Base-by-base conservation (phyloP, 2,888 invertebrate genomes). In the Tuberolachnus salignus region DNA sequence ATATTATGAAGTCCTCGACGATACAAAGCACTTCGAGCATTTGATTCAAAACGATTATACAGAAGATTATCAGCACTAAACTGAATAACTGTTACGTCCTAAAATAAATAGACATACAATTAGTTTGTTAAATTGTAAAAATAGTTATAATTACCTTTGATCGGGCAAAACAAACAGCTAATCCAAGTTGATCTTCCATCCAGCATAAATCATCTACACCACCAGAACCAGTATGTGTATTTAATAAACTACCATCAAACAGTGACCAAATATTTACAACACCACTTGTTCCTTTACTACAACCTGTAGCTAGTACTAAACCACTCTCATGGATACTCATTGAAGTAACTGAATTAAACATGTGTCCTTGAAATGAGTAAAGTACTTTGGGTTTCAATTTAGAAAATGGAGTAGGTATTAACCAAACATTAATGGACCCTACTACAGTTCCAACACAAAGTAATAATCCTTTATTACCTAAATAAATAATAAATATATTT, bases 211-310 rank as follows among this genome's bases (percentile, higher is more conserved):
- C 87, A 81, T 87, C 86, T 0, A 86, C 84, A 46, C 87, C 86
- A 0, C 89, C 89, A 71, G 83, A 85, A 3, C 89, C 89, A 14
- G 87, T 86, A 34, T 87, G 84, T 0, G 89, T 89, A 82, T 89
- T 87, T 10, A 89, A 85, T 61, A 90, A 84, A 80, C 87, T 87
- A 0, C 89, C 89, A 84, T 89, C 88, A 84, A 88, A 86, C 21
- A 90, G 84, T 0, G 89, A 88, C 90, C 90, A 90, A 78, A 90
- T 86, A 83, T 90, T 90, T 6, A 89, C 86, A 82, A 89, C 86
- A 9, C 89, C 89, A 78, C 83, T 84, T 1, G 84, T 83, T n/a
- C 86, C 86, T 83, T 87, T 86, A 3, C 85, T 82, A 83, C 87
- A 87, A 21, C 84, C 84, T 81, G 88, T 87, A 0, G 89, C 89